Percentiles rank a stretch among this genome's conserved stretches.
These are phyloP conservation scores for Poecilia gillii DNA, from an alignment of 2,797 vertebrate species.

Conservation along the genomic window DNA sequence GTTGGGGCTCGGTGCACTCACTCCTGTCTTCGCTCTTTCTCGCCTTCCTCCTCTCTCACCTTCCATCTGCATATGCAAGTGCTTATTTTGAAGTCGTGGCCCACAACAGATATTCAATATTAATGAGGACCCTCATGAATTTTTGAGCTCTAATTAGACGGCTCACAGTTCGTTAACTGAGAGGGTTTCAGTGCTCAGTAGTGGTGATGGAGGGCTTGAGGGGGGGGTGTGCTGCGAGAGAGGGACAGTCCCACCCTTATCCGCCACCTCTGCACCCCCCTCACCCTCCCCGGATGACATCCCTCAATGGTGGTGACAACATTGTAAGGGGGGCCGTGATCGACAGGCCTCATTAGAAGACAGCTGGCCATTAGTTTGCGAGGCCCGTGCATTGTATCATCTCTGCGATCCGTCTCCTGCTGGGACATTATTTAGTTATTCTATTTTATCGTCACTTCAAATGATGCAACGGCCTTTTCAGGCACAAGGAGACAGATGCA, in stretches of 20 bases:
- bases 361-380: slow-evolving; percentile 78
- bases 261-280: slow-evolving; percentile 43
- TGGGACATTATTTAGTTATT: slow-evolving; percentile 82
- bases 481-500: slow-evolving; percentile 48
- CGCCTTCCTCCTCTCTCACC: slow-evolving; percentile 79
- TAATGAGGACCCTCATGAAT: slow-evolving; percentile 97
- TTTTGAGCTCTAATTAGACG: slow-evolving; percentile 99
- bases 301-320: slow-evolving; percentile 44
- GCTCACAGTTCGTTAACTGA: slow-evolving; percentile 92
- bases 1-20: slow-evolving; percentile 31
- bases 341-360: slow-evolving; percentile 76
- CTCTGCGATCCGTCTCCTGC: slow-evolving; percentile 69
- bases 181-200: slow-evolving; percentile 68
- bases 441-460: slow-evolving; percentile 77
- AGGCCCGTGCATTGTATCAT: slow-evolving; percentile 70
- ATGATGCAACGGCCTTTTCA: slow-evolving; percentile 72
- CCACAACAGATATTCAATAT: slow-evolving; percentile 97
- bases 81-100: slow-evolving; percentile 93
- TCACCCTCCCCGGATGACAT: slow-evolving; percentile 31
- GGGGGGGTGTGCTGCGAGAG: slow-evolving; percentile 43
- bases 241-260: slow-evolving; percentile 70
- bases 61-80: slow-evolving; percentile 93
- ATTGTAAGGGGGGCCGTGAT: slow-evolving; percentile 47
- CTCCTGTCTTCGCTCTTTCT: slow-evolving; percentile 33
- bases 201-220: slow-evolving; percentile 52